Evolutionary conservation across 2,797 vertebrate genomes (phyloP), one percentile per base, ranked within the genome.

Genomic region (Anguilla megastoma): DNA sequence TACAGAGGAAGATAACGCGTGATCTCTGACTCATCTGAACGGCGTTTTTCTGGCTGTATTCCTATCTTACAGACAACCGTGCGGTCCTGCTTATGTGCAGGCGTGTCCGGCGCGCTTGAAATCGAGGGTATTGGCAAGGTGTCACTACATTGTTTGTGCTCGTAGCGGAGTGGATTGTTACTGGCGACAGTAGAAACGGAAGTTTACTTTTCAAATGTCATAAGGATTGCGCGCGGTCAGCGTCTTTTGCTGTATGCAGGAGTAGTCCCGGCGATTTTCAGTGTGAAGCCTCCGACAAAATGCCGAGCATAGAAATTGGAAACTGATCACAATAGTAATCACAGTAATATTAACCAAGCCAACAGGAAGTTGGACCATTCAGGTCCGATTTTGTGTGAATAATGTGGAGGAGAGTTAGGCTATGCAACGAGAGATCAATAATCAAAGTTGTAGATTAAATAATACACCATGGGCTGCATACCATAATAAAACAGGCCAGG

Each of bases 21-120:
- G 63, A 69, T 84, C 87, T 30, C 63, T 45, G 41, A 36, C 36
- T 63, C 60, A 84, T 87, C n/a, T 52, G 58, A 83, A 69, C 60
- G n/a, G 30, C 52, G 41, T 83, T 83, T 6, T 16, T 36, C 3
- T 76, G 9, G n/a, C 18, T 63, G 56, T 83, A 54, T 69, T 54
- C 27, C 52, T 83, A 45, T n/a, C 56, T 84, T 54, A 27, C 12
- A 82, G 41, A 84, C 87, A 30, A 50, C n/a, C n/a, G 14, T 36
- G n/a, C n/a, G 2, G 52, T 54, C 83, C 30, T 8, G 80, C 48
- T 27, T 27, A 84, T 33, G 83, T 33, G 83, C 52, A 16, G 54
- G 45, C 27, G 14, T 33, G 52, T 12, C 83, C 48, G 52, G 50
- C 52, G 24, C 12, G 83, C 27, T 54, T 12, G 50, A 30, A 50